Evolutionary conservation across 2,888 invertebrate genomes (phyloP).

Genomic region (Eueremaeus valkanovi): DNA sequence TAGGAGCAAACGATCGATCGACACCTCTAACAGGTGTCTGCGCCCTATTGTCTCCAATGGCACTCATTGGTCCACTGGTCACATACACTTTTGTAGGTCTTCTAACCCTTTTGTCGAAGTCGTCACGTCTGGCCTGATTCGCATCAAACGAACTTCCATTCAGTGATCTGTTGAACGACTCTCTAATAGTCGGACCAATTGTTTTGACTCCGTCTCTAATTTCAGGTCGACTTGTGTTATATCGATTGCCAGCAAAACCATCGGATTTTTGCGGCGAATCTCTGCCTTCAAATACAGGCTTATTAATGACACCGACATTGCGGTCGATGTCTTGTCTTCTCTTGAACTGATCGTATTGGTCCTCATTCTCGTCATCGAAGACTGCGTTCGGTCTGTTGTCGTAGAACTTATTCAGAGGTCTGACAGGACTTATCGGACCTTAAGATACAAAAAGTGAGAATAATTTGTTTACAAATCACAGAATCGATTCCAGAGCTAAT

Average conservation of each 20-base stretch:
- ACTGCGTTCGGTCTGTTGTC: not conserved
- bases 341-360: not conserved
- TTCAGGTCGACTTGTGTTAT: not conserved
- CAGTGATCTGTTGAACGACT: not conserved
- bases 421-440: not conserved
- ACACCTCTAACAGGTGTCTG: not conserved
- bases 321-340: not conserved
- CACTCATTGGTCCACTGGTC: conserved; percentile 2
- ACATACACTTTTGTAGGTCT: conserved; percentile 15
- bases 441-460: not conserved
- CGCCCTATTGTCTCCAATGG: not conserved
- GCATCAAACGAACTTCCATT: not conserved
- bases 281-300: conserved; percentile 1
- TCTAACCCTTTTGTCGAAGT: not conserved
- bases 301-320: not conserved
- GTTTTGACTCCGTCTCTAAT: not conserved
- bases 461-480: too few species aligned
- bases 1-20: not conserved
- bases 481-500: too few species aligned
- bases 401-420: not conserved
- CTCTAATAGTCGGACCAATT: not conserved
- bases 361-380: not conserved
- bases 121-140: conserved; percentile 10
- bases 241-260: not conserved
- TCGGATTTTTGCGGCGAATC: not conserved